Evolutionary conservation across 2,888 invertebrate genomes (phyloP).

Genomic region (Tupiocoris notatus): DNA sequence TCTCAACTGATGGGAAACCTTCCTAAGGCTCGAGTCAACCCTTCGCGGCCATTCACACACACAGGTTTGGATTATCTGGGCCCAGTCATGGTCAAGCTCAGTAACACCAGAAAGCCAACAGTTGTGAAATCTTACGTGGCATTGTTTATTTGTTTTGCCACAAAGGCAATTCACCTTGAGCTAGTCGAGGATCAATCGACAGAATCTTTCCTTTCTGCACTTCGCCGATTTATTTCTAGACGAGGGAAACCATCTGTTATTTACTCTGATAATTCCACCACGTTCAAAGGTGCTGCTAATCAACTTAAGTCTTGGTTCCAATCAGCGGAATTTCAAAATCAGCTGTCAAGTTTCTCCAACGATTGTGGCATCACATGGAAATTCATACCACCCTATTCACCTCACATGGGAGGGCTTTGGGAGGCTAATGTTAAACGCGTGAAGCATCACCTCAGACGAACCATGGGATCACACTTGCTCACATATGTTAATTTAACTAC

Average conservation of each 20-base stretch:
- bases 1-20: neutral
- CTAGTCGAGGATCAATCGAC: neutral
- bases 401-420: neutral
- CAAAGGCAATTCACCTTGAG: neutral
- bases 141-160: neutral
- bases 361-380: neutral
- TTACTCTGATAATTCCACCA: neutral
- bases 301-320: neutral
- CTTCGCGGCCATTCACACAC: neutral
- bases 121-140: neutral
- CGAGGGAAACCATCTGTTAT: neutral
- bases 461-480: constrained; percentile 18
- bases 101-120: neutral
- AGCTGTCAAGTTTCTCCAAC: neutral
- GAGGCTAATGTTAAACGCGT: neutral
- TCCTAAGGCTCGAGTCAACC: neutral
- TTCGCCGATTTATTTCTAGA: neutral
- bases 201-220: neutral
- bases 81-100: neutral
- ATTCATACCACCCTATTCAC: neutral
- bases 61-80: neutral
- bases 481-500: constrained; percentile 46
- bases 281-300: neutral
- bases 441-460: constrained; percentile 29
- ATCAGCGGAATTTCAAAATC: neutral